Base-by-base conservation (phyloP, 2,113 vertebrate species). In the Odobenus rosmarus region DNA sequence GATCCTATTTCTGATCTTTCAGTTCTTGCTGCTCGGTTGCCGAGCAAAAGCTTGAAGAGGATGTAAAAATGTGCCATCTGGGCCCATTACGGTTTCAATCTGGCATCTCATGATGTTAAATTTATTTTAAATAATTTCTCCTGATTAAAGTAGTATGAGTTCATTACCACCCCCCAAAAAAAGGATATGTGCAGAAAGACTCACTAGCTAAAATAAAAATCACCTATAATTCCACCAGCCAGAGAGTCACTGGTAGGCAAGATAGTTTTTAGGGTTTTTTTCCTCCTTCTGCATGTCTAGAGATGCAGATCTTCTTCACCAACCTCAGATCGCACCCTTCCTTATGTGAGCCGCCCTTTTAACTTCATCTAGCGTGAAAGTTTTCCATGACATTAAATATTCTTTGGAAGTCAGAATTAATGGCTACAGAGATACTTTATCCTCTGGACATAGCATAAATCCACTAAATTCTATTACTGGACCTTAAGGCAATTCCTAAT, bases 41-140 rank as follows among this genome's bases (percentile, higher is more conserved):
- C 8, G 57, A 77, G 82, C 23, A 39, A 36, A 88, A 36, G 28
- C 51, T 7, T 39, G 42, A 31, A 92, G 62, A 24, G 3, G 62
- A 79, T 26, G 39, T 86, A 69, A 83, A 87, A 97, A 42, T 13
- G 42, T 9, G n/a, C 95, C 94, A 96, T 97, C 96, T 93, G 96
- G 96, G 92, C 57, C 93, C 51, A 18, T 87, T 92, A n/a, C 23
- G 21, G 61, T 49, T 95, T 91, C 96, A 97, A 84, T 95, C 92
- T 95, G 97, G 96, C 81, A 95, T 90, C 88, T 92, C 69, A 24
- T 21, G n/a, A 97, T 90, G 95, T 77, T 84, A 82, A 49, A 93
- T 96, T 90, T 95, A 92, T 87, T 90, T 97, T 96, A 92, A 95
- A 97, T 90, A 94, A 92, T 88, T 81, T 96, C 76, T 77, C 39